Base-by-base conservation (phyloP, 2,888 invertebrate species). In the Gerris lacustris region DNA sequence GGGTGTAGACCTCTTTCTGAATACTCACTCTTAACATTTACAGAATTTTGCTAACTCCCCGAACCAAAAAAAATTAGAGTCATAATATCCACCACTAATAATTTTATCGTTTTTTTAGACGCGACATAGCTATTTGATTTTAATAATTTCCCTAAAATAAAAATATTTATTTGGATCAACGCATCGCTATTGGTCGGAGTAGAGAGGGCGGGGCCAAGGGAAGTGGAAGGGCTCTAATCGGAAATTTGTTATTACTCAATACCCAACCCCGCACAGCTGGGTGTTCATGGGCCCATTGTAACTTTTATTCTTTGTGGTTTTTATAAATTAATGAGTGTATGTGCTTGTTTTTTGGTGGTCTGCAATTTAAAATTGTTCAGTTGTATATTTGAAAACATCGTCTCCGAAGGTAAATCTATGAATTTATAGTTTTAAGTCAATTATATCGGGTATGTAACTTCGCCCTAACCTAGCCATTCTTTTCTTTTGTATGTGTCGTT, bases 161-260 rank as follows among this genome's bases (percentile, higher is more conserved):
- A 55, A 11, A 15, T 55, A 55, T 55, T 55, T 55, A 15, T 55
- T 55, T 55, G 55, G 55, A 11, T 55, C 15, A 11, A 9, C 17
- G 17, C 18, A 64, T n/a, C 18, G 7, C 17, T 17, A 64, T 64
- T 64, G 64, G 64, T 64, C 31, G 18, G 18, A 9, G 18, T 18
- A 17, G 31, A 9, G 64, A 64, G 64, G 64, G 64, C 18, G 18
- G 64, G 17, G 64, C 18, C 64, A 18, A 64, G 64, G 18, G 15
- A n/a, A n/a, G 18, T 18, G 18, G 64, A 64, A 31, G 18, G 31
- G 17, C 31, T n/a, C 7, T n/a, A 64, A 64, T 64, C 64, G 64
- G 64, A 64, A 18, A 64, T 64, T 64, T 64, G 64, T 64, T 64
- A 64, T 64, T 64, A 64, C 64, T 64, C 64, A 64, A 64, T 64